phyloP scores from a whole-genome alignment of 2,888 invertebrate genomes.

The Salticus scenicus region DNA sequence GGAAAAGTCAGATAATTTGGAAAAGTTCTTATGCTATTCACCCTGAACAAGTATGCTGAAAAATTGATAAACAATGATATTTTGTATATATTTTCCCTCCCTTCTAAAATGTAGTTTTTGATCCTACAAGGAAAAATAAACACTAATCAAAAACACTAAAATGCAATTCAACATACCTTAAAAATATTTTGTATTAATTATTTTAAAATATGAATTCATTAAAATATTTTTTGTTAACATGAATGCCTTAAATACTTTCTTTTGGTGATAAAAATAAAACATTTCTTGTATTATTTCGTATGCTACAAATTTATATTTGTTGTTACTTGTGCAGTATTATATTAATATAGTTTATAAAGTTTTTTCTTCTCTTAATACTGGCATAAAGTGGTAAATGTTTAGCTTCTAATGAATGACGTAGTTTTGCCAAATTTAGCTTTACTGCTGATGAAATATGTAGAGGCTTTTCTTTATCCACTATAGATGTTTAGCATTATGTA shows the following conservation, averaged over 20 bases:
- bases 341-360: not conserved
- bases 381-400: not conserved
- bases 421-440: not conserved
- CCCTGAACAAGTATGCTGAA: too few species aligned
- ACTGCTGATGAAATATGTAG: not conserved
- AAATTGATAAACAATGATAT: too few species aligned
- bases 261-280: not conserved
- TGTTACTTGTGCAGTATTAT: not conserved
- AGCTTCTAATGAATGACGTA: not conserved
- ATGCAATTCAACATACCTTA: too few species aligned
- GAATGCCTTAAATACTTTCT: not conserved
- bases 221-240: not conserved
- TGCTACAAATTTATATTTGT: not conserved
- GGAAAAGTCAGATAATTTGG: too few species aligned
- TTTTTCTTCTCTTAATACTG: not conserved
- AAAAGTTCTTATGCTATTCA: too few species aligned
- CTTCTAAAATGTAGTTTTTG: too few species aligned
- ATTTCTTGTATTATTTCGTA: not conserved
- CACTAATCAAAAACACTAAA: too few species aligned
- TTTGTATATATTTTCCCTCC: too few species aligned
- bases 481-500: too few species aligned
- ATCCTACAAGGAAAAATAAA: too few species aligned
- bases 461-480: not conserved
- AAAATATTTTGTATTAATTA: too few species aligned
- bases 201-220: too few species aligned